Percentiles rank a stretch among this genome's conserved stretches.
Conservation (phyloP, 2,113 vertebrate species). For the Gallinago undulata region DNA sequence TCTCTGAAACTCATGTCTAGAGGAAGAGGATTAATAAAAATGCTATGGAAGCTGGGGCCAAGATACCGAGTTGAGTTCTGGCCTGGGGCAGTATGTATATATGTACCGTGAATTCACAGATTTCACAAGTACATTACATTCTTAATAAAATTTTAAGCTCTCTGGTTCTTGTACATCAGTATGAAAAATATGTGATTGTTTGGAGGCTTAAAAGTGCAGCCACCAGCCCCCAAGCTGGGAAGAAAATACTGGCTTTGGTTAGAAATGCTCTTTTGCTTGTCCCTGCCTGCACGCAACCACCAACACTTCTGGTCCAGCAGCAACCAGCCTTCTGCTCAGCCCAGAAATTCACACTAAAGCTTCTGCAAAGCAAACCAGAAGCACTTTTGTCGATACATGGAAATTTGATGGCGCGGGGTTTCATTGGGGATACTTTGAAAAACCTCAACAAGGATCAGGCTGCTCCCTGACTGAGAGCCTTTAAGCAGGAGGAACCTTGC, state of each 20-base stretch:
- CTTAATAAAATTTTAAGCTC: background rate
- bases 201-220: background rate
- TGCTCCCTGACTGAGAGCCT: background rate
- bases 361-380: background rate
- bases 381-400: background rate
- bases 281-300: background rate
- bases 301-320: background rate
- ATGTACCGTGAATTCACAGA: fast-evolving
- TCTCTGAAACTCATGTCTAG: background rate
- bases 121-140: background rate
- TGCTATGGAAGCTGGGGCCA: background rate
- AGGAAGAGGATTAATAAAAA: background rate
- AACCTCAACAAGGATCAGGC: background rate
- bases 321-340: background rate
- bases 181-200: background rate
- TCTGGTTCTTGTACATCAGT: background rate
- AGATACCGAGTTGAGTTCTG: background rate
- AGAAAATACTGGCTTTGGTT: background rate
- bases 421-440: background rate
- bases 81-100: background rate
- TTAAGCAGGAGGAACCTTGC: background rate
- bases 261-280: background rate
- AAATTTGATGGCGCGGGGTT: background rate
- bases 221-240: fast-evolving
- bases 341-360: background rate